Evolutionary conservation across 2,113 vertebrate genomes (phyloP).

Genomic region (Campylorhamphus procurvoides): DNA sequence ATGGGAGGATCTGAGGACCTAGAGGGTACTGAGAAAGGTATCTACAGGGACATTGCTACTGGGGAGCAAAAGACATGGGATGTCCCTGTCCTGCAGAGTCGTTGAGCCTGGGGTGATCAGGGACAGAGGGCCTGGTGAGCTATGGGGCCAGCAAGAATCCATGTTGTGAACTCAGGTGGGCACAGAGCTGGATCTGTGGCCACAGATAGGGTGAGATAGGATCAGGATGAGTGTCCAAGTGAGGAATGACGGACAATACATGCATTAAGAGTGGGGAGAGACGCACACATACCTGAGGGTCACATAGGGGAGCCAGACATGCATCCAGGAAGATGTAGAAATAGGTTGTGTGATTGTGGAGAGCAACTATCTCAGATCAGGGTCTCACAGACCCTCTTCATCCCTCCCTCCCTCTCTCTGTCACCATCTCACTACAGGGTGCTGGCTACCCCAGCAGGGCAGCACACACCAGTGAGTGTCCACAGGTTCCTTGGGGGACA

Average conservation of each 20-base stretch:
- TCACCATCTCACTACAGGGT: background rate
- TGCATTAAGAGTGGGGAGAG: background rate
- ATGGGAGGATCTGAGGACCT: background rate
- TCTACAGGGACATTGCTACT: background rate
- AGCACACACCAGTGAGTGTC: background rate
- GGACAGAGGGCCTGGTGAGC: background rate
- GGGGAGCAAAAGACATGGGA: background rate
- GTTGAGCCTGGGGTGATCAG: background rate
- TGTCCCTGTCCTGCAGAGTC: background rate
- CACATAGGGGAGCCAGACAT: background rate
- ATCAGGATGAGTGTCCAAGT: background rate
- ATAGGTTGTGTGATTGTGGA: background rate
- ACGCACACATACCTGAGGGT: background rate
- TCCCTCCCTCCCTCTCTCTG: background rate
- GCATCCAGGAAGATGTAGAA: background rate
- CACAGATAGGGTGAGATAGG: no score
- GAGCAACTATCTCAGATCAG: background rate
- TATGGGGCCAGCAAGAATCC: background rate
- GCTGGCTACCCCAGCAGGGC: background rate
- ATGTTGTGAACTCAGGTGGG: background rate
- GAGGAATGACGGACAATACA: background rate
- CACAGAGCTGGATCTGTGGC: background rate
- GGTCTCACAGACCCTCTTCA: background rate
- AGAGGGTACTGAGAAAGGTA: background rate
- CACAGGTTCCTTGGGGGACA: background rate